A percentile compares a stretch with the other conserved stretches of the same genome.
phyloP scores from a whole-genome alignment of 2,888 invertebrate genomes.

The Peribatodes rhomboidaria region DNA sequence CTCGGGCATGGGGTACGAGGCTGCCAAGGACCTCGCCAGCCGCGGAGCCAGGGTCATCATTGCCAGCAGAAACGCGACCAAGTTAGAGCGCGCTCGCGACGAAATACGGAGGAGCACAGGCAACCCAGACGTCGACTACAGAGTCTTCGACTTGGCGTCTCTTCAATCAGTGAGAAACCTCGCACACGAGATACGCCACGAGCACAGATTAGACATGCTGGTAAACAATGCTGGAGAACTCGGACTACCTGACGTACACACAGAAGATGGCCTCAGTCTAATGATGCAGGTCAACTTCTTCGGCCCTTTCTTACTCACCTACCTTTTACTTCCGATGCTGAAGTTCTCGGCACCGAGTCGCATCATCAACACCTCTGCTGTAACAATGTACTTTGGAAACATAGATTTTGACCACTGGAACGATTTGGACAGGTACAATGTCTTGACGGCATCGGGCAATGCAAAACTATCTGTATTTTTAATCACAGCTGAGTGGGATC shows the following conservation, averaged over 20 bases:
- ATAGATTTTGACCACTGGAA: slow-evolving; percentile 76
- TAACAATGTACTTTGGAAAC: slow-evolving; percentile 81
- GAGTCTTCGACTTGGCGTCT: slow-evolving; percentile 81
- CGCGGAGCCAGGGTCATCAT: slow-evolving; percentile 89
- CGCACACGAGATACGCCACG: slow-evolving; percentile 85
- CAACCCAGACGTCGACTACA: slow-evolving; percentile 89
- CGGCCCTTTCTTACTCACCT: slow-evolving; percentile 90
- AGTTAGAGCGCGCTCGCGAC: slow-evolving; percentile 89
- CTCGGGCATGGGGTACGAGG: slow-evolving; percentile 93
- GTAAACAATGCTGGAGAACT: slow-evolving; percentile 88
- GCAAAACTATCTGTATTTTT: slow-evolving; percentile 88
- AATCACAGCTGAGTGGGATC: slow-evolving; percentile 87
- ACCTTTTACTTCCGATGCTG: slow-evolving; percentile 85
- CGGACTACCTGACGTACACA: slow-evolving; percentile 73
- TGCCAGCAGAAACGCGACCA: slow-evolving; percentile 87
- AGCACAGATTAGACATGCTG: slow-evolving; percentile 85
- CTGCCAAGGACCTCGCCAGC: slow-evolving; percentile 89
- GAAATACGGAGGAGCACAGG: slow-evolving; percentile 89
- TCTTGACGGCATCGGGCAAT: slow-evolving; percentile 64
- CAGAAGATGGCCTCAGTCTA: slow-evolving; percentile 88
- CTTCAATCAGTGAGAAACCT: slow-evolving; percentile 86
- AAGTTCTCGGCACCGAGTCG: slow-evolving; percentile 86
- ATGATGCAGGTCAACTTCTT: slow-evolving; percentile 91
- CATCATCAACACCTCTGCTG: slow-evolving; percentile 88
- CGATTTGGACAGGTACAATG: slow-evolving; percentile 64